Evolutionary conservation across 2,113 vertebrate genomes (phyloP).

Genomic region (Tachuris rubrigastra): DNA sequence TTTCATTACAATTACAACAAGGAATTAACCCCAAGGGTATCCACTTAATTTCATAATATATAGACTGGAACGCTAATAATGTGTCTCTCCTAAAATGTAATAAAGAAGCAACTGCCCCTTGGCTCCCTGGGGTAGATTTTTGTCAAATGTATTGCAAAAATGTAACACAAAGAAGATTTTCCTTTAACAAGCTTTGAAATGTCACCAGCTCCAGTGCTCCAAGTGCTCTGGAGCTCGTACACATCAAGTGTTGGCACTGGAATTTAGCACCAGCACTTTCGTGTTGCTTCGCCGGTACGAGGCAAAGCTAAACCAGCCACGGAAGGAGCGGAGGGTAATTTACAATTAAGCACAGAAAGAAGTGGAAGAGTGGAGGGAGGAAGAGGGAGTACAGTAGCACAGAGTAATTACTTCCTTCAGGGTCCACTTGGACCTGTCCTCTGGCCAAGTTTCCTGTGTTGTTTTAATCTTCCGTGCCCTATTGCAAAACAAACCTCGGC

Average conservation of each 20-base stretch:
- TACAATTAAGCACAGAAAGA: conserved; percentile 52
- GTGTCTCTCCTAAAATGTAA: conserved; percentile 76
- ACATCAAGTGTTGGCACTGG: neutral
- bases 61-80: conserved; percentile 81
- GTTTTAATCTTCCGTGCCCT: conserved; percentile 47
- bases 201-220: conserved; percentile 18
- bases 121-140: conserved; percentile 75
- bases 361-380: neutral
- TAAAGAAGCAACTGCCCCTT: conserved; percentile 82
- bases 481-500: conserved; percentile 10
- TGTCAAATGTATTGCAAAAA: conserved; percentile 70
- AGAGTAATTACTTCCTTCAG: conserved; percentile 43
- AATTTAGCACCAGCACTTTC: neutral
- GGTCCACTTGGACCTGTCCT: neutral
- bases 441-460: neutral
- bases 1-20: conserved; percentile 85
- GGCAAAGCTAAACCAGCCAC: neutral
- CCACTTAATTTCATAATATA: conserved; percentile 87
- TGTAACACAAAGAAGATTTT: conserved; percentile 67
- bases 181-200: conserved; percentile 68
- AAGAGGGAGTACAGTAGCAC: neutral
- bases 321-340: conserved; percentile 19
- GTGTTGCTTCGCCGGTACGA: neutral
- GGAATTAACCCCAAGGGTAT: conserved; percentile 84
- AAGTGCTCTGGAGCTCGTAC: neutral